Evolutionary conservation across 2,888 invertebrate genomes (phyloP), one percentile per base, ranked within the genome.

Genomic region (Drosophila merina): DNA sequence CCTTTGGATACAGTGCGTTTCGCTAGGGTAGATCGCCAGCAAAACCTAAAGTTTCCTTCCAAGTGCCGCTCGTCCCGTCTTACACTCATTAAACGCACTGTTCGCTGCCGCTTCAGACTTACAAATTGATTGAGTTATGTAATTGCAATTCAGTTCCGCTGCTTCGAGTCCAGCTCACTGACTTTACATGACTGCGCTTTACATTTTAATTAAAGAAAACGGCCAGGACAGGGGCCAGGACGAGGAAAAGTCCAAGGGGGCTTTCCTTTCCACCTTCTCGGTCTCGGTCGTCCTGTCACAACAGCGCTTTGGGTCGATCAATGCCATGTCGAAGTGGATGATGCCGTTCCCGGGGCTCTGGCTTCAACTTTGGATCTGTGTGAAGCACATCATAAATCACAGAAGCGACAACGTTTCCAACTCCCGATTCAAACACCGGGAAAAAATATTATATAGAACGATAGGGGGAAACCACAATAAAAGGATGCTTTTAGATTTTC

Each of bases 61-160:
- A 20, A 20, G 20, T 20, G 20, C 1, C 20, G 20, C 20, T 20
- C 20, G 28, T 28, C 5, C 7, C 14, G 26, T 7, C 12, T 4
- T 58, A 47, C 45, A 47, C 7, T 10, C 2, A 47, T 28, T 10
- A 3, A 2, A 28, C 38, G 67, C 67, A 64, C 54, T 54, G 67
- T 47, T n/a, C 20, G 26, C 28, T 28, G 40, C 48, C 50, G 51
- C 44, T 38, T 57, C 47, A 64, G 58, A 67, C 75, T 77, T 84
- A 89, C 90, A 89, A 89, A 89, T 87, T 90, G 89, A 90, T 90
- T 89, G 89, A 89, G 88, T 88, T 90, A 88, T 88, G 86, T 89
- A 89, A 89, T 86, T 89, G 87, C 73, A 51, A 47, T 12, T 38
- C 26, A n/a, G 45, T 8, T 30, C 12, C 28, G 28, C 25, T 30